Percentiles rank a stretch among this genome's conserved stretches.
phyloP scores from a whole-genome alignment of 2,888 invertebrate genomes.

The Thalpophila matura region DNA sequence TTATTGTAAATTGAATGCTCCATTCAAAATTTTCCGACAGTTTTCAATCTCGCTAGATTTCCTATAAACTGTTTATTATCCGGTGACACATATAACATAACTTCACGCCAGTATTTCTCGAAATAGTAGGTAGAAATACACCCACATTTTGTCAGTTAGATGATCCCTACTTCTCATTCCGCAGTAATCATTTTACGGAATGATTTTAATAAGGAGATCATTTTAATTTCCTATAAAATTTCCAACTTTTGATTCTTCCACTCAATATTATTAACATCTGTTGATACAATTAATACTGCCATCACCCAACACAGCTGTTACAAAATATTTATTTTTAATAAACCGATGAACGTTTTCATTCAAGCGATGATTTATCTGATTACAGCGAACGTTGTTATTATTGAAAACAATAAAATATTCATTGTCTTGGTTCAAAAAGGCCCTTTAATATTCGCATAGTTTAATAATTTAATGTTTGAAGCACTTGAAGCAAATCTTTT shows the following conservation, averaged over 20 bases:
- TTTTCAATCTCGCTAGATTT: too few species aligned
- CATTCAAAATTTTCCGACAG: too few species aligned
- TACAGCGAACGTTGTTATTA: conserved; percentile 5
- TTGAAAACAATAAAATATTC: conserved; percentile 11
- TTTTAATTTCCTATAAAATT: background rate
- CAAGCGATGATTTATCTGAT: background rate
- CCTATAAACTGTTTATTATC: too few species aligned
- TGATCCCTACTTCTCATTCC: too few species aligned
- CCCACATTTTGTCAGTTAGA: too few species aligned
- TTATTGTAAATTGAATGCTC: too few species aligned
- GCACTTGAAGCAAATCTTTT: background rate
- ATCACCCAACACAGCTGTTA: background rate
- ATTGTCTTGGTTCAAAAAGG: conserved; percentile 1
- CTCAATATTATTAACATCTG: conserved; percentile 3
- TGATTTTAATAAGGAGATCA: background rate
- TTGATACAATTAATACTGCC: conserved; percentile 8
- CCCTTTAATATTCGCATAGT: background rate
- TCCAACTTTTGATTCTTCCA: background rate
- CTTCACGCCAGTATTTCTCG: too few species aligned
- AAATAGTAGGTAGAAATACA: too few species aligned
- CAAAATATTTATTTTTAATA: conserved; percentile 21
- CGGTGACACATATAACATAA: too few species aligned
- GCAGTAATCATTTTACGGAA: background rate
- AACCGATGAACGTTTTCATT: conserved; percentile 6
- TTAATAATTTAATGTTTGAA: too few species aligned